Evolutionary conservation across 2,113 vertebrate genomes (phyloP).

Genomic region (Hippocampus zosterae): DNA sequence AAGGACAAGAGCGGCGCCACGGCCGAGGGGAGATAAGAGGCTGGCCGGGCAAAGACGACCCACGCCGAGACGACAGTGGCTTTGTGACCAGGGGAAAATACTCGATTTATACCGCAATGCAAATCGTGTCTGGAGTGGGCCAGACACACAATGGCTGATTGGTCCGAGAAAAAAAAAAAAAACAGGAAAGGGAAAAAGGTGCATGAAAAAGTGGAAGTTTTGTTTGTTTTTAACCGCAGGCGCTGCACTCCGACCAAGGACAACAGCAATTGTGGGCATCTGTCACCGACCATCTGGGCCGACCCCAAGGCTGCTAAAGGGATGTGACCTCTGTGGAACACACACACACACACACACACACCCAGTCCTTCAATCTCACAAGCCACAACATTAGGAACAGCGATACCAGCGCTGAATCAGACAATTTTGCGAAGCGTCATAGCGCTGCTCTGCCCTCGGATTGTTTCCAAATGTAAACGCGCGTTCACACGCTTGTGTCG

Average conservation of each 20-base stretch:
- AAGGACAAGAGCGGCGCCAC: conserved; percentile 26
- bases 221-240: conserved; percentile 37
- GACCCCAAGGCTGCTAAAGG: conserved; percentile 35
- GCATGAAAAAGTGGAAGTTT: conserved; percentile 22
- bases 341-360: neutral
- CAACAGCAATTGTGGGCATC: conserved; percentile 63
- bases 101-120: neutral
- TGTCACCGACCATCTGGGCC: conserved; percentile 67
- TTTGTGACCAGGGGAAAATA: neutral
- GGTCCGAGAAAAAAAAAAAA: neutral
- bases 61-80: neutral
- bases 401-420: neutral
- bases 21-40: conserved; percentile 8
- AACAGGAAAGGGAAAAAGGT: neutral
- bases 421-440: conserved; percentile 6
- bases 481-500: conserved; percentile 22
- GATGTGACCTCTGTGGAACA: conserved; percentile 49
- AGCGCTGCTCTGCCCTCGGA: conserved; percentile 14
- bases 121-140: neutral
- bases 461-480: conserved; percentile 29
- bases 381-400: neutral
- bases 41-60: neutral
- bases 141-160: neutral
- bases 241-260: conserved; percentile 52
- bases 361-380: neutral